These are phyloP conservation scores for Halcyon malimbica DNA, from an alignment of 2,113 vertebrate species.

Conservation along the genomic window DNA sequence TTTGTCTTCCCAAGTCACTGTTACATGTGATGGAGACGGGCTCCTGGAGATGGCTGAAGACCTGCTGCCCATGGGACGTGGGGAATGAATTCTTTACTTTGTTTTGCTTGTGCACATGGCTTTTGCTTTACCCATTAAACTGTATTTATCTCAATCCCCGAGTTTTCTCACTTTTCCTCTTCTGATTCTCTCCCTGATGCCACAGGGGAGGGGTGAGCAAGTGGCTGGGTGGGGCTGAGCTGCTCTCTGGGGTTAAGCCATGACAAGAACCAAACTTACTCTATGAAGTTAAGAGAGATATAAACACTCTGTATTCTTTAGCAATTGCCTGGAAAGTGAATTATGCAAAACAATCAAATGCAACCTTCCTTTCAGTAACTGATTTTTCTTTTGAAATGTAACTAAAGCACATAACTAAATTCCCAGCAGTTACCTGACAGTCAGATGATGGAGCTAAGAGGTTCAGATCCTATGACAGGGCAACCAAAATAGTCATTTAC, in stretches of 20 bases:
- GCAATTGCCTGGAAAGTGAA: background rate
- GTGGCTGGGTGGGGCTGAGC: too few relatives aligned
- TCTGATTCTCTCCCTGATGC: too few relatives aligned
- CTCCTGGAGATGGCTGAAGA: too few relatives aligned
- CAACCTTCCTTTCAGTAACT: background rate
- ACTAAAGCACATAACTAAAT: background rate
- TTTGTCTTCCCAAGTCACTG: background rate
- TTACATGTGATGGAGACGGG: too few relatives aligned
- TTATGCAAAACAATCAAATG: background rate
- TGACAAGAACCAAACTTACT: background rate
- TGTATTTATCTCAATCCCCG: too few relatives aligned
- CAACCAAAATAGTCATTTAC: background rate
- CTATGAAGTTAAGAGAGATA: background rate
- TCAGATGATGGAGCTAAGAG: background rate
- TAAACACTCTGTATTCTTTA: background rate
- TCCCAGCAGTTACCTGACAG: background rate
- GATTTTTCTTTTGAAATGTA: background rate
- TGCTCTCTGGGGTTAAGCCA: background rate
- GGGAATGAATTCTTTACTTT: too few relatives aligned
- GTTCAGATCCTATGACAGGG: background rate
- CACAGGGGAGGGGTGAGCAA: too few relatives aligned
- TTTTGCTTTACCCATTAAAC: too few relatives aligned
- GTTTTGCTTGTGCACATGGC: too few relatives aligned
- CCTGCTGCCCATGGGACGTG: too few relatives aligned
- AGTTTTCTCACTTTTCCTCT: too few relatives aligned